Evolutionary conservation across 2,797 vertebrate species (phyloP).

Genomic region (Sitta carolinensis): DNA sequence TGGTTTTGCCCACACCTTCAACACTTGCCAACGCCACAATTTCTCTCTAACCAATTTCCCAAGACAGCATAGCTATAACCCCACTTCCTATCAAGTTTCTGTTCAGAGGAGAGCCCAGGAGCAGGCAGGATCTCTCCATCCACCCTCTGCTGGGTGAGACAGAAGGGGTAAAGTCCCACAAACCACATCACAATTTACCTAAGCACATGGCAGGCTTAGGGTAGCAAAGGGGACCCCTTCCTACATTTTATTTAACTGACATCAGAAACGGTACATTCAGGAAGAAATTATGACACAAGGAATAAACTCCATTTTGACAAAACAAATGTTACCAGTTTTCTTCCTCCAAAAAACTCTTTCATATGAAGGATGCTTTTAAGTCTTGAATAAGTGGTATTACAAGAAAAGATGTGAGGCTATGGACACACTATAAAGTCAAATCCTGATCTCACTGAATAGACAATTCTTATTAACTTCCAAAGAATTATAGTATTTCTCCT

Average conservation of each 20-base stretch:
- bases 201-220: accelerated
- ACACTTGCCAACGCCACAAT: accelerated
- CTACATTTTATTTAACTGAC: background rate
- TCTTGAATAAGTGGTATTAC: background rate
- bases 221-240: background rate
- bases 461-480: background rate
- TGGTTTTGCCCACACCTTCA: background rate
- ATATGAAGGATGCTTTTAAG: background rate
- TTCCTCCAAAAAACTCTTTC: background rate
- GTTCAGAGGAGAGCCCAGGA: background rate
- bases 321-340: background rate
- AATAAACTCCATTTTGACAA: background rate
- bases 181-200: background rate
- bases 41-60: background rate
- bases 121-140: background rate
- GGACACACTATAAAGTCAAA: background rate
- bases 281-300: background rate
- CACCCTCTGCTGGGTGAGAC: background rate
- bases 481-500: background rate
- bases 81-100: background rate
- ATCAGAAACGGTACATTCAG: background rate
- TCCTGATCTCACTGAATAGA: background rate
- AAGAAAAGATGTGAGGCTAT: background rate
- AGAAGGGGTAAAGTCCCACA: background rate
- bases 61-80: background rate